These are phyloP conservation scores for Pachycephala philippinensis DNA, from an alignment of 2,113 vertebrate genomes.

Conservation along the genomic window DNA sequence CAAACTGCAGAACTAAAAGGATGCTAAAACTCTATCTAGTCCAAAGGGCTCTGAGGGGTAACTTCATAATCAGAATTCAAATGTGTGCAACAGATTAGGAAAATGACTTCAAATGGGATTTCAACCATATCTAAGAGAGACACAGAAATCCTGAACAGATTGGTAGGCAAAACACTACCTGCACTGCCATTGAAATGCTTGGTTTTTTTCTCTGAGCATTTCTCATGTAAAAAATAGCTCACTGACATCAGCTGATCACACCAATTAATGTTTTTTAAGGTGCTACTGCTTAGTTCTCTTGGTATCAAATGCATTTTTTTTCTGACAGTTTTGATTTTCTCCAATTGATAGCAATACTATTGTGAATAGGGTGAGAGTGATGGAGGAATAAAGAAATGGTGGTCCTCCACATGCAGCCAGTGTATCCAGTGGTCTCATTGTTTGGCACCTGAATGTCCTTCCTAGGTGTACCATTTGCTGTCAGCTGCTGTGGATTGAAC, in stretches of 20 bases:
- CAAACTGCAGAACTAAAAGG: conserved; percentile 59
- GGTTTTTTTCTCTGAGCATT: neutral
- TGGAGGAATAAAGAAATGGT: neutral
- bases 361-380: neutral
- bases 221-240: neutral
- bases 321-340: neutral
- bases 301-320: neutral
- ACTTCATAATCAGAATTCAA: conserved; percentile 46
- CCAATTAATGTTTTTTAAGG: neutral
- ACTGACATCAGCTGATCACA: neutral
- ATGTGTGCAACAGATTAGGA: conserved; percentile 12
- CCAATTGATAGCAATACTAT: neutral
- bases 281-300: neutral
- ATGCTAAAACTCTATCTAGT: conserved; percentile 46
- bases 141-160: neutral
- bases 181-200: neutral
- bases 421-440: neutral
- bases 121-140: neutral
- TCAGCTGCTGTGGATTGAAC: neutral
- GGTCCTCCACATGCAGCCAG: neutral
- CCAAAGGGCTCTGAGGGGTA: neutral
- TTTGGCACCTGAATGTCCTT: neutral
- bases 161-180: neutral
- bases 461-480: neutral
- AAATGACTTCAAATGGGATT: neutral